phyloP scores from a whole-genome alignment of 2,888 invertebrate genomes.

The Rhogogaster chlorosoma region DNA sequence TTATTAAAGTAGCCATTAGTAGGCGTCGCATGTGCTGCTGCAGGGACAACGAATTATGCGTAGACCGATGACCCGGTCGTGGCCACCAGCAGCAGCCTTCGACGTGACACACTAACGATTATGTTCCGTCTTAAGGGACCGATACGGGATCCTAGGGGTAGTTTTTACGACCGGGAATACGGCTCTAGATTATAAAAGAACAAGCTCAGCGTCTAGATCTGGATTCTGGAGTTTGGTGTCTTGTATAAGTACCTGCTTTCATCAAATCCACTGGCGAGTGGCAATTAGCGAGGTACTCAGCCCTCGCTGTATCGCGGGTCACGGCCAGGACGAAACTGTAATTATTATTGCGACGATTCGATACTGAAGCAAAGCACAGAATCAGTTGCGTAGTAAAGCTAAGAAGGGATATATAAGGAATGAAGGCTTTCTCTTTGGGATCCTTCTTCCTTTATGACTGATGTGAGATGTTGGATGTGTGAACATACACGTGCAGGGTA shows the following conservation, averaged over 20 bases:
- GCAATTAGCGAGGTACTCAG: slow-evolving; percentile 5
- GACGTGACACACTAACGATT: slow-evolving; percentile 25
- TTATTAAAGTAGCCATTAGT: slow-evolving; percentile 6
- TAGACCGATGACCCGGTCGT: not conserved
- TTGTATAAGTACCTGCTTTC: not conserved
- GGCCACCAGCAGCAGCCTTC: not conserved
- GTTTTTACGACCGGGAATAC: slow-evolving; percentile 28
- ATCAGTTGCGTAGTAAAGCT: not conserved
- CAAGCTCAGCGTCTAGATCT: slow-evolving; percentile 17
- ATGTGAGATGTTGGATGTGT: not conserved
- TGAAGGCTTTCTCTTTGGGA: not conserved
- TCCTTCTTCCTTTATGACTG: not conserved
- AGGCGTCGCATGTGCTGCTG: not conserved
- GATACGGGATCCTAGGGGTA: slow-evolving; percentile 11
- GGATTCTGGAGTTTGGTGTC: not conserved
- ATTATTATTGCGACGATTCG: not conserved
- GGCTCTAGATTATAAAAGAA: not conserved
- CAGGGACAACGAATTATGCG: slow-evolving; percentile 2
- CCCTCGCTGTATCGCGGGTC: not conserved
- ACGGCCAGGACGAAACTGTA: not conserved
- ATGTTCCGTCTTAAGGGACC: not conserved
- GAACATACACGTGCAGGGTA: not conserved
- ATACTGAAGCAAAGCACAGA: not conserved
- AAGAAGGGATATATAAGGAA: not conserved
- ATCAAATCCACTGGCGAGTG: slow-evolving; percentile 6